A percentile compares a stretch with the other conserved stretches of the same genome.
These are phyloP conservation scores for Phrynosoma platyrhinos DNA, from an alignment of 2,113 vertebrate genomes.

Conservation along the genomic window DNA sequence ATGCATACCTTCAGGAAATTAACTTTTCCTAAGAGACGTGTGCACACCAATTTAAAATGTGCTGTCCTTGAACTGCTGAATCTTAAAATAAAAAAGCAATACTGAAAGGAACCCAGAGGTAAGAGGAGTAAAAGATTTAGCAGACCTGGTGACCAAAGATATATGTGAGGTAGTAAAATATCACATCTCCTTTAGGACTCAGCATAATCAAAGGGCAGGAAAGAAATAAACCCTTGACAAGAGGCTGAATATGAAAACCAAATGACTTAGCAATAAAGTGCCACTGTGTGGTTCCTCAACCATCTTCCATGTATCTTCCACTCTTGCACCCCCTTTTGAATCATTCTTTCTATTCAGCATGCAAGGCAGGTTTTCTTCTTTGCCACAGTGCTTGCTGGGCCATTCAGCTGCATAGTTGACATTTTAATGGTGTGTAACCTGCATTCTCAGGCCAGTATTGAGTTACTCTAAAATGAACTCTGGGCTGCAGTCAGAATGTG, in stretches of 20 bases:
- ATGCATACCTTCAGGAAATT: background rate
- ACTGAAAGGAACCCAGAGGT: background rate
- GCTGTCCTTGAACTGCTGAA: background rate
- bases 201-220: slow-evolving; percentile 38
- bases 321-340: slow-evolving; percentile 17
- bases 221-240: background rate
- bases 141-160: background rate
- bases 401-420: background rate
- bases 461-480: slow-evolving; percentile 44
- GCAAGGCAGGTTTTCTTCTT: background rate
- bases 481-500: slow-evolving; percentile 33
- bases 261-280: background rate
- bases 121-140: background rate
- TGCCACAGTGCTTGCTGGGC: background rate
- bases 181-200: slow-evolving; percentile 7
- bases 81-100: background rate
- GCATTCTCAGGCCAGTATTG: slow-evolving; percentile 8
- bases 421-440: slow-evolving; percentile 30
- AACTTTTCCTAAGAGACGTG: background rate
- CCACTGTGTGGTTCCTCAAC: background rate
- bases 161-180: slow-evolving; percentile 8
- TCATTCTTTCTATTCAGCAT: background rate
- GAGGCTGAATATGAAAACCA: slow-evolving; percentile 4
- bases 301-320: slow-evolving; percentile 19
- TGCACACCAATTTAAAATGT: background rate